These are phyloP conservation scores for Sparidentex hasta DNA, from an alignment of 2,797 vertebrate species.

Conservation along the genomic window DNA sequence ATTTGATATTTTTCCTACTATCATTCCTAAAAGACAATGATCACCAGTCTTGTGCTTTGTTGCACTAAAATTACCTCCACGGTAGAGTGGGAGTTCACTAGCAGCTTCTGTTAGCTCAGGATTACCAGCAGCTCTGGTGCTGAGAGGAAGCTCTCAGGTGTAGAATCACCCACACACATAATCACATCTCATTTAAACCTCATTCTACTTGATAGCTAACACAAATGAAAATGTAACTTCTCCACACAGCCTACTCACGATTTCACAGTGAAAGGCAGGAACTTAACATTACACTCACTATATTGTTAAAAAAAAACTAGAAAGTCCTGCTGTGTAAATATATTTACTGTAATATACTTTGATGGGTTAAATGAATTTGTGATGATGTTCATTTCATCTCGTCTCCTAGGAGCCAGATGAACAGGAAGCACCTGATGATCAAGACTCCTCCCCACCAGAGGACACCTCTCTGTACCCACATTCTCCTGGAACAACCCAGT, in stretches of 20 bases:
- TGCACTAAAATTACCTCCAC: background rate
- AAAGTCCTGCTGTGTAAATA: constrained; percentile 24
- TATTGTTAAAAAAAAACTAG: constrained; percentile 34
- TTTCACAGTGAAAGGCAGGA: constrained; percentile 35
- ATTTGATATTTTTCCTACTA: background rate
- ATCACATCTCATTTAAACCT: constrained; percentile 42
- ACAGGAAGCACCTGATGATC: constrained; percentile 98
- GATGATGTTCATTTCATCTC: constrained; percentile 33
- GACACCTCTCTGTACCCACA: constrained; percentile 97
- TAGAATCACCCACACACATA: constrained; percentile 51
- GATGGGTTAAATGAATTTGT: constrained; percentile 13
- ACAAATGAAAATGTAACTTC: constrained; percentile 42
- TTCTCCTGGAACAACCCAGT: constrained; percentile 95
- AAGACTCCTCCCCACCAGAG: constrained; percentile 98
- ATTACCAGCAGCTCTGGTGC: constrained; percentile 24
- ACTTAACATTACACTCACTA: constrained; percentile 18
- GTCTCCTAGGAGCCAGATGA: constrained; percentile 95
- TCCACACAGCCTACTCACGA: constrained; percentile 18
- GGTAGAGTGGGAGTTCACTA: constrained; percentile 18
- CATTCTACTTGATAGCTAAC: constrained; percentile 37
- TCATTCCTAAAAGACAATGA: background rate
- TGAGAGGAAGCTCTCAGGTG: constrained; percentile 42
- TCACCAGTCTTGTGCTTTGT: background rate
- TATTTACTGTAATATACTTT: background rate
- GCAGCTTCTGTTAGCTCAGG: constrained; percentile 13